Percentiles rank a stretch among this genome's conserved stretches.
Evolutionary conservation across 2,113 vertebrate genomes (phyloP).

Genomic region (Capricornis sumatraensis): DNA sequence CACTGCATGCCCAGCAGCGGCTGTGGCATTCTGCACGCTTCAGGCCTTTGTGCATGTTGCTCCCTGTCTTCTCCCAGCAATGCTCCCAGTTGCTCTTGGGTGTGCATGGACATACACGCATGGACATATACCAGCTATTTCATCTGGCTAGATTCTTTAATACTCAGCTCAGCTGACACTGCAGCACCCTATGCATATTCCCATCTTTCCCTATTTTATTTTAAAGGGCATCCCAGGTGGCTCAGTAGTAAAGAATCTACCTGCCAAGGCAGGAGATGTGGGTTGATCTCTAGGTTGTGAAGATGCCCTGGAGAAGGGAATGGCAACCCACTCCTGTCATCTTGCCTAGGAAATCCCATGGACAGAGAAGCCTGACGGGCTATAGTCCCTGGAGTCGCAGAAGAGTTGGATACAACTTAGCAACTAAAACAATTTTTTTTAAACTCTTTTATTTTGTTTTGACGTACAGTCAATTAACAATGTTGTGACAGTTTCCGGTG

Average conservation of each 20-base stretch:
- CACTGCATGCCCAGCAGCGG: background rate
- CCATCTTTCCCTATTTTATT: background rate
- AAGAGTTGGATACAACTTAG: background rate
- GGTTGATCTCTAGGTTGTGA: background rate
- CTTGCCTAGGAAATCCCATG: background rate
- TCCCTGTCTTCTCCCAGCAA: background rate
- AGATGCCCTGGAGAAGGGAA: background rate
- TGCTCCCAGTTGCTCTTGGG: background rate
- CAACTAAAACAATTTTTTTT: background rate
- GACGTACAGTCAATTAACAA: background rate
- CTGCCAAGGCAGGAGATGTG: background rate
- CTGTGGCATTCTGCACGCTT: accelerated
- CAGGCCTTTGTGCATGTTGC: background rate
- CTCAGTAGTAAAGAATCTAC: background rate
- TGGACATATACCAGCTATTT: background rate
- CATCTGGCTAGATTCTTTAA: background rate
- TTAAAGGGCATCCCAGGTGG: background rate
- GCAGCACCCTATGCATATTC: background rate
- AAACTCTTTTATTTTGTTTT: background rate
- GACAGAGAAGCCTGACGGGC: background rate
- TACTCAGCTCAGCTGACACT: background rate
- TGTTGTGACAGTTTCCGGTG: background rate
- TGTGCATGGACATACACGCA: accelerated
- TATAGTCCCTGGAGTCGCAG: background rate
- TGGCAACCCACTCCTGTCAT: background rate